Percentiles rank a stretch among this genome's conserved stretches.
phyloP scores from a whole-genome alignment of 2,888 invertebrate genomes.

The Rotaria socialis region DNA sequence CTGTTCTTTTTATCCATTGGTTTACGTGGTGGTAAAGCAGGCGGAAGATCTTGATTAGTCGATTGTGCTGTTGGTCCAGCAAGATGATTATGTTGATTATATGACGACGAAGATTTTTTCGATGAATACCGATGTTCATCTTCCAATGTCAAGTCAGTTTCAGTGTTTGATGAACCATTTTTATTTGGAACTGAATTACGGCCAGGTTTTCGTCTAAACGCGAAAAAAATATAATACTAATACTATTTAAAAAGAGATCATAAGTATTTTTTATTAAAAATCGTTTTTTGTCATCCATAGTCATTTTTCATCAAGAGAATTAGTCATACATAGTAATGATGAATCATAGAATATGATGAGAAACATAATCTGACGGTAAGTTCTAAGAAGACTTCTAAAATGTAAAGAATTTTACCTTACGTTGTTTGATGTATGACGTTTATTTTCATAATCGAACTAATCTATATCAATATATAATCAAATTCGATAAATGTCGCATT shows the following conservation, averaged over 20 bases:
- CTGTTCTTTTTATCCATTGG: slow-evolving; percentile 7
- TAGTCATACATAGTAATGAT: neutral
- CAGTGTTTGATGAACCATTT: neutral
- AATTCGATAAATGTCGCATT: slow-evolving; percentile 1
- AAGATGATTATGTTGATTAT: neutral
- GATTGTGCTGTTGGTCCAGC: neutral
- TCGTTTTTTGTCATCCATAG: neutral
- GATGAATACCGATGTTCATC: neutral
- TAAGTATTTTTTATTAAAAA: neutral
- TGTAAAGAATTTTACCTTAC: no score
- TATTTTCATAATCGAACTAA: neutral
- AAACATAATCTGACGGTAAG: neutral
- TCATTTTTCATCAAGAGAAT: neutral
- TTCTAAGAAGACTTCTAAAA: no score
- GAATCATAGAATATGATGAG: neutral
- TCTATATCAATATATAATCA: neutral
- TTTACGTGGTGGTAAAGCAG: slow-evolving; percentile 26
- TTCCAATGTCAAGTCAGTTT: neutral
- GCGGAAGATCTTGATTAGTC: neutral
- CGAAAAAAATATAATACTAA: neutral
- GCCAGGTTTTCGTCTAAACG: slow-evolving; percentile 19
- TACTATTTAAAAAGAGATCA: neutral
- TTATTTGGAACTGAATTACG: neutral
- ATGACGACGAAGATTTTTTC: neutral
- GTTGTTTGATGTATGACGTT: neutral